A percentile compares a stretch with the other conserved stretches of the same genome.
Conservation (phyloP, 2,888 invertebrate genomes). For the Frankliniella fusca region DNA sequence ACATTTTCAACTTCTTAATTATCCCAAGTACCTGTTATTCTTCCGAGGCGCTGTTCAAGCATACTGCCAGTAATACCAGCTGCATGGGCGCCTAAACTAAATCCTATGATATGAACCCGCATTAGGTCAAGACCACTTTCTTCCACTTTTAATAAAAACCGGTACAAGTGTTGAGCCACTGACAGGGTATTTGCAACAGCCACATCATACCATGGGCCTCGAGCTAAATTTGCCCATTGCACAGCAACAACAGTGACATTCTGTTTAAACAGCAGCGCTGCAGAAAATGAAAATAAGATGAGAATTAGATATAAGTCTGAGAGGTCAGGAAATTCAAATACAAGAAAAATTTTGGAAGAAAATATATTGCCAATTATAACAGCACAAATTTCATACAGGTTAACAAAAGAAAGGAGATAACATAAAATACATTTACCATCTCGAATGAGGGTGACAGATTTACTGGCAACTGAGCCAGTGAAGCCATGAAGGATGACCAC, state of each 20-base stretch:
- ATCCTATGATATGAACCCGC: neutral
- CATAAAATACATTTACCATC: conserved; percentile 31
- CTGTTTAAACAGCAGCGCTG: neutral
- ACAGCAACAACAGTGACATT: neutral
- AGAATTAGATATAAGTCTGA: neutral
- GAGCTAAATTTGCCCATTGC: neutral
- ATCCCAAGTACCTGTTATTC: neutral
- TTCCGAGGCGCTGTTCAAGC: neutral
- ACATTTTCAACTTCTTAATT: too few species aligned
- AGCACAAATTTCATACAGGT: neutral
- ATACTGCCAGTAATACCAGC: neutral
- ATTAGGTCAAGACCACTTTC: neutral
- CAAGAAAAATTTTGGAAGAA: neutral
- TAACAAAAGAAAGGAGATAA: neutral
- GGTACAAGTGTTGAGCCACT: neutral
- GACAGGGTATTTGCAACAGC: neutral
- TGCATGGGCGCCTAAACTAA: conserved; percentile 1
- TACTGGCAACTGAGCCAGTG: conserved; percentile 24
- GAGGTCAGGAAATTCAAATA: neutral
- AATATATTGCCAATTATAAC: neutral
- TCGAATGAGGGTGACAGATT: conserved; percentile 25
- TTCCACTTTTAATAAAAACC: neutral
- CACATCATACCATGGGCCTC: conserved; percentile 6
- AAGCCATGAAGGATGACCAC: conserved; percentile 32
- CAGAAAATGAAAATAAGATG: neutral